A percentile compares a stretch with the other conserved stretches of the same genome.
Evolutionary conservation across 2,797 vertebrate species (phyloP).

Genomic region (Podargus strigoides): DNA sequence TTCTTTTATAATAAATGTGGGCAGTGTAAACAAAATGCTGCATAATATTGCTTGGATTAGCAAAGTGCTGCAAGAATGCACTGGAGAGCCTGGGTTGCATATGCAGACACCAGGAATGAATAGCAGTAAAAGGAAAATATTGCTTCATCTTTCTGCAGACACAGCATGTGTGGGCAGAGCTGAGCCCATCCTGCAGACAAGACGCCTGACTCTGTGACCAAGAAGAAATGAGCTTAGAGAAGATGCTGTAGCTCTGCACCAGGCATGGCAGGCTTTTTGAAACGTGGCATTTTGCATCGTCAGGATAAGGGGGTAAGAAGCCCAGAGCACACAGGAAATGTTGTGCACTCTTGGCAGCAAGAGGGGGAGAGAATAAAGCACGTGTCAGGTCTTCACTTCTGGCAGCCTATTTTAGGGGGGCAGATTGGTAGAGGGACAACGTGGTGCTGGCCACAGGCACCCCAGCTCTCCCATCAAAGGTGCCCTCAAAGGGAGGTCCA

Average conservation of each 20-base stretch:
- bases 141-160: neutral
- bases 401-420: too few species aligned
- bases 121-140: neutral
- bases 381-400: neutral
- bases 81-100: neutral
- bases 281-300: neutral
- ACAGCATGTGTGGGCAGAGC: fast-evolving
- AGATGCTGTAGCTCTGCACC: neutral
- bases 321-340: fast-evolving
- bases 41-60: neutral
- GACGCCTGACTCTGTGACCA: neutral
- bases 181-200: neutral
- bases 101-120: neutral
- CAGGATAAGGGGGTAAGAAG: neutral
- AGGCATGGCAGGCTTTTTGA: neutral
- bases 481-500: neutral
- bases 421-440: fast-evolving
- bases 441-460: fast-evolving
- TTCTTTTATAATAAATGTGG: neutral
- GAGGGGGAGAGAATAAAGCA: neutral
- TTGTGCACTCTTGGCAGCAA: neutral
- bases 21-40: neutral
- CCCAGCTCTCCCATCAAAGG: neutral
- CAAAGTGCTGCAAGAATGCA: neutral
- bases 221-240: neutral